phyloP scores from a whole-genome alignment of 2,797 vertebrate genomes.

The Pantherophis vulpinus region DNA sequence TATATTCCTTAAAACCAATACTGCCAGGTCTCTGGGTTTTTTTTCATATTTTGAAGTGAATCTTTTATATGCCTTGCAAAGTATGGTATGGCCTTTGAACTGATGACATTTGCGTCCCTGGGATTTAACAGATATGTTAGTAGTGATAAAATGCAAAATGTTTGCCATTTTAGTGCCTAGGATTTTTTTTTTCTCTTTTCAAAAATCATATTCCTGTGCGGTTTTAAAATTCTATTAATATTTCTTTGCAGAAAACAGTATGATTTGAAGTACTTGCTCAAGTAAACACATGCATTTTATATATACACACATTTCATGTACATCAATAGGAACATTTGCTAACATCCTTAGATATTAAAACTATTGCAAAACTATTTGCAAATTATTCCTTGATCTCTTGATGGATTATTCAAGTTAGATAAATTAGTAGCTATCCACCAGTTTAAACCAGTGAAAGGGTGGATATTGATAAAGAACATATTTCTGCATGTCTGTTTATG shows the following conservation, averaged over 20 bases:
- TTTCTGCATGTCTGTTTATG: not conserved
- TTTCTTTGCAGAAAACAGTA: not conserved
- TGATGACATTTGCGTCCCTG: not conserved
- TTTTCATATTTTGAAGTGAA: not conserved
- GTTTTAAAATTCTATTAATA: not conserved
- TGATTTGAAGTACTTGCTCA: not conserved
- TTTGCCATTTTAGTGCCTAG: not conserved
- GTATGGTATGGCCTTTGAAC: not conserved
- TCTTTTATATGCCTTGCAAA: not conserved
- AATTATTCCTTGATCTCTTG: not conserved
- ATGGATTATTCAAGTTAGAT: not conserved
- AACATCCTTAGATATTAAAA: not conserved
- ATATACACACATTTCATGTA: not conserved
- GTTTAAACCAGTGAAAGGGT: not conserved
- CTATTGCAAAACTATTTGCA: not conserved
- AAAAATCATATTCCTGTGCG: not conserved
- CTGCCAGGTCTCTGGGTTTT: not conserved
- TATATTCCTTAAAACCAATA: not conserved
- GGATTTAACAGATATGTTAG: not conserved
- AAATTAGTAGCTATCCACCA: not conserved
- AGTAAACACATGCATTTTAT: not conserved
- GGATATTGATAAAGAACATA: not conserved
- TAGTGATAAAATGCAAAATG: not conserved
- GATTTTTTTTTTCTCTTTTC: not conserved
- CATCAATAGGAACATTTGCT: not conserved